A percentile compares a stretch with the other conserved stretches of the same genome.
These are phyloP conservation scores for Prietella phreatophila DNA, from an alignment of 2,113 vertebrate species.

Conservation along the genomic window DNA sequence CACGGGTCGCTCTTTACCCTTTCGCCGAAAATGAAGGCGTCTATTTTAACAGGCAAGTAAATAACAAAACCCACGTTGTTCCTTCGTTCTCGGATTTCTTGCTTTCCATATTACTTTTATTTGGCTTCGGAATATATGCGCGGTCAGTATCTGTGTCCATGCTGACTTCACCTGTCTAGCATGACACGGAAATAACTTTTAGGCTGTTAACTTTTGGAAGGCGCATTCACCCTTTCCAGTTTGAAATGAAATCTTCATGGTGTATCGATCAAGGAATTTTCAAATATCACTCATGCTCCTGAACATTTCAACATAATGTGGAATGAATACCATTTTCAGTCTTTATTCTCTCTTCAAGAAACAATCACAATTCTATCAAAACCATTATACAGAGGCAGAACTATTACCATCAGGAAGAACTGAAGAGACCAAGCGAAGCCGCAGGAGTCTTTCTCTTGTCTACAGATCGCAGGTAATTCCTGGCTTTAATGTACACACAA, in stretches of 20 bases:
- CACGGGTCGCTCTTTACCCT: slow-evolving; percentile 54
- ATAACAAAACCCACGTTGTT: slow-evolving; percentile 68
- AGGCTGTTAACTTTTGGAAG: neutral
- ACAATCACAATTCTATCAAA: slow-evolving; percentile 43
- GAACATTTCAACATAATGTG: slow-evolving; percentile 9
- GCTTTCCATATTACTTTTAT: slow-evolving; percentile 53
- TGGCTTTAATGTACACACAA: slow-evolving; percentile 39
- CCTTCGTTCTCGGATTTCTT: slow-evolving; percentile 54
- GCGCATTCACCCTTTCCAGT: neutral
- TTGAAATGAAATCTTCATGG: neutral
- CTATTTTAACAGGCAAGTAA: slow-evolving; percentile 48
- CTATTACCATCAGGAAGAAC: neutral
- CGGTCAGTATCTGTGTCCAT: neutral
- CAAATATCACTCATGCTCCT: neutral
- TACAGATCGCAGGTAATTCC: slow-evolving; percentile 35
- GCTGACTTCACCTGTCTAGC: neutral
- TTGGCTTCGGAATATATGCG: neutral
- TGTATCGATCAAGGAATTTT: neutral
- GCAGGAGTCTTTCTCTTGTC: slow-evolving; percentile 15
- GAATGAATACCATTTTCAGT: slow-evolving; percentile 24
- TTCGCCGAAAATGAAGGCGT: slow-evolving; percentile 37
- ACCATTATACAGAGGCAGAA: neutral
- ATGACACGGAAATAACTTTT: neutral
- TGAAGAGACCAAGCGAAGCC: slow-evolving; percentile 26
- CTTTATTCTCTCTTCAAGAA: slow-evolving; percentile 33